Conservation (phyloP, 2,113 vertebrate genomes). For the Serinus canaria region DNA sequence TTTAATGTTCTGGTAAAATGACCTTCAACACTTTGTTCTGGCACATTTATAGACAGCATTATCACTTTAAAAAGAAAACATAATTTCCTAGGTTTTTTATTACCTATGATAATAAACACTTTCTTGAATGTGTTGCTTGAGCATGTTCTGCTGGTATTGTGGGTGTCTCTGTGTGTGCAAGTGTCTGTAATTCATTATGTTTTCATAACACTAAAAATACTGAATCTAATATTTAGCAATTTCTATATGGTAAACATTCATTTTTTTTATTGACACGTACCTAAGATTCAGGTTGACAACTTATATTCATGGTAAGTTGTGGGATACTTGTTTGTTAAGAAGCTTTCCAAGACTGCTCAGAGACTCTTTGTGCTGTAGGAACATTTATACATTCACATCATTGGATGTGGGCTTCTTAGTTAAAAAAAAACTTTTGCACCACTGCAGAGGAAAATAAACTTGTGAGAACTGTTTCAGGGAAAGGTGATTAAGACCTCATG, state of each 20-base stretch:
- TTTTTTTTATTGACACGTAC: background rate
- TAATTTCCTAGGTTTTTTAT: slow-evolving; percentile 38
- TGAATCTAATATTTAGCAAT: background rate
- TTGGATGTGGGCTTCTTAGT: background rate
- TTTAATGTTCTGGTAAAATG: background rate
- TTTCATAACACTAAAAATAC: background rate
- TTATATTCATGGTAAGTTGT: background rate
- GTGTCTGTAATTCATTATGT: background rate
- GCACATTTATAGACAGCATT: slow-evolving; percentile 16
- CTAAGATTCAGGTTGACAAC: background rate
- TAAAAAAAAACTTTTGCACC: background rate
- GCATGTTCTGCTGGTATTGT: background rate
- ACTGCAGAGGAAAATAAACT: slow-evolving; percentile 37
- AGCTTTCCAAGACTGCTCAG: background rate
- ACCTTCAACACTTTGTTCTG: background rate
- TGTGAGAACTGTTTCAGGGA: background rate
- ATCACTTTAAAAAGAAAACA: slow-evolving; percentile 42
- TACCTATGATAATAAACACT: slow-evolving; percentile 42
- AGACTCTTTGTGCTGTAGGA: background rate
- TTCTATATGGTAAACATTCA: background rate
- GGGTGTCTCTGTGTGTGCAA: background rate
- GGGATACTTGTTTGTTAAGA: background rate
- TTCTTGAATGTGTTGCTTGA: slow-evolving; percentile 5
- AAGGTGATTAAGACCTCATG: slow-evolving; percentile 44
- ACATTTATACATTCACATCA: background rate